phyloP scores from a whole-genome alignment of 2,113 vertebrate species.

The Coregonus clupeaformis region DNA sequence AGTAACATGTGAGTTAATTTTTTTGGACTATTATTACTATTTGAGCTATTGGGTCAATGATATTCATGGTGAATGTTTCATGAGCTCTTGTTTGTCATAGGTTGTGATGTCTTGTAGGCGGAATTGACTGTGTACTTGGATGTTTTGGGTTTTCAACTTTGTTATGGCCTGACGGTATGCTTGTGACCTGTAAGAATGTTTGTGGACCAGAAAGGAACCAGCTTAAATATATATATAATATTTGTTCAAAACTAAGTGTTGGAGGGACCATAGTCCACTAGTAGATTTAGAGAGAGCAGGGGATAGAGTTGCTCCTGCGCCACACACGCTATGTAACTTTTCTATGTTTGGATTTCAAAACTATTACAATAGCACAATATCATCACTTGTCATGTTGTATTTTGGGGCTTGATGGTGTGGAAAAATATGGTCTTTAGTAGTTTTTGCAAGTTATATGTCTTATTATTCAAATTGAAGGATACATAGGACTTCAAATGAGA shows the following conservation, averaged over 20 bases:
- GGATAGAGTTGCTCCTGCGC: too few relatives aligned
- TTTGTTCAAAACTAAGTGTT: neutral
- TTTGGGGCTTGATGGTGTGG: too few relatives aligned
- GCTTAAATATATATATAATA: neutral
- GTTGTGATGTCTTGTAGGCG: neutral
- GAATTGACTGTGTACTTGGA: neutral
- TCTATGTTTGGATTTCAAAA: too few relatives aligned
- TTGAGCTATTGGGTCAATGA: neutral
- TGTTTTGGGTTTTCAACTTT: neutral
- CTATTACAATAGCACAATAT: too few relatives aligned
- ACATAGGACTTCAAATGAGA: too few relatives aligned
- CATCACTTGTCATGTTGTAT: too few relatives aligned
- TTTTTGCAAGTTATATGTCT: too few relatives aligned
- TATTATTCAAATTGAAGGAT: too few relatives aligned
- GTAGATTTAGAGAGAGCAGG: neutral
- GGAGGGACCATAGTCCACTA: neutral
- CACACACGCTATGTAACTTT: too few relatives aligned
- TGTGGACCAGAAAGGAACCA: neutral
- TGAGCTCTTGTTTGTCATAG: neutral
- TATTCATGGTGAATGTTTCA: neutral
- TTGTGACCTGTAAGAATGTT: neutral
- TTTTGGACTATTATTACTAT: too few relatives aligned
- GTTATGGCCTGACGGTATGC: neutral
- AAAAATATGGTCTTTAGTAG: too few relatives aligned
- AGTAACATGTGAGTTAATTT: slow-evolving; percentile 61